phyloP scores from a whole-genome alignment of 2,113 vertebrate species.

The Tragelaphus buxtoni region DNA sequence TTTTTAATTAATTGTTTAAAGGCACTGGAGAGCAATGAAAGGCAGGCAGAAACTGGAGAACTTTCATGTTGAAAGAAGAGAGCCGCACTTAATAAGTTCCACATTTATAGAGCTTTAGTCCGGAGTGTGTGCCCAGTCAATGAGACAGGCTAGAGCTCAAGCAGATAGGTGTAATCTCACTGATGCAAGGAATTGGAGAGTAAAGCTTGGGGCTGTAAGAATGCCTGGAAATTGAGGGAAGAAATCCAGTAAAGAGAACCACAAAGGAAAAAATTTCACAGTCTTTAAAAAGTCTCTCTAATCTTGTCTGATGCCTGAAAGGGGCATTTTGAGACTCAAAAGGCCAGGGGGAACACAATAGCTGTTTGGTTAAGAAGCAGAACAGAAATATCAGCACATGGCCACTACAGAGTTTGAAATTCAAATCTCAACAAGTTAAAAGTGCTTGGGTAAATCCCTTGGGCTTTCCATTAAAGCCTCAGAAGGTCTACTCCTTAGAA shows the following conservation, averaged over 20 bases:
- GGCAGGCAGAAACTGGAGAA: neutral
- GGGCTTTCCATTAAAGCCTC: neutral
- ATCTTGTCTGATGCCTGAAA: neutral
- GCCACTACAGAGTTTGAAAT: neutral
- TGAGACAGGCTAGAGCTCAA: neutral
- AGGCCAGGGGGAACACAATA: neutral
- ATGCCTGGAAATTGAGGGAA: neutral
- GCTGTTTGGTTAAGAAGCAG: neutral
- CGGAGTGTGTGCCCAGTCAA: fast-evolving
- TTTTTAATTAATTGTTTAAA: neutral
- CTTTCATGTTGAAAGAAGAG: neutral
- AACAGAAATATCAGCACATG: neutral
- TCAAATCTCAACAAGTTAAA: neutral
- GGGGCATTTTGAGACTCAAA: neutral
- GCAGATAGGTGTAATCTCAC: neutral
- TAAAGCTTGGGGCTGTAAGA: neutral
- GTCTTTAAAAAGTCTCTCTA: neutral
- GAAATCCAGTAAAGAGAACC: neutral
- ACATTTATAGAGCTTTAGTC: neutral
- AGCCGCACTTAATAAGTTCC: neutral
- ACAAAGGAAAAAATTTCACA: neutral
- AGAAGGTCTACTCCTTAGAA: neutral
- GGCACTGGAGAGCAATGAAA: neutral
- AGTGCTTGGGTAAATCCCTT: neutral
- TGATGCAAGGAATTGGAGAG: neutral